Base-by-base conservation (phyloP, 2,113 vertebrate species). In the Isichthys henryi region DNA sequence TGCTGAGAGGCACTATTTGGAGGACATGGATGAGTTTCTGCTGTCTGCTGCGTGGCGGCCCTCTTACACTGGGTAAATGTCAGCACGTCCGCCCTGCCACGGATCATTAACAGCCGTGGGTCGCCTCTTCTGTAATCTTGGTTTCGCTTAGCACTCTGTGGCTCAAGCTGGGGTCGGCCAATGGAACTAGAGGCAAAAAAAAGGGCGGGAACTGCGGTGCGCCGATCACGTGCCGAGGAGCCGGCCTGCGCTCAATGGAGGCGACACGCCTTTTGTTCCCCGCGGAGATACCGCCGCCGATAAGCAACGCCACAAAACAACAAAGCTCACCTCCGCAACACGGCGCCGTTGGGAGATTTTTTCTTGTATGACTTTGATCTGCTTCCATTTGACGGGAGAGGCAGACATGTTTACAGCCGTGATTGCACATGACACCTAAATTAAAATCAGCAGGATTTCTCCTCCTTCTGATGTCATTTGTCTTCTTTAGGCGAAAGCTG, bases 391-490 rank as follows among this genome's bases (percentile, higher is more conserved):
- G 90, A 92, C 90, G 88, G 90, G 89, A 89, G 88, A 49, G 90
- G 90, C 49, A 56, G 92, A 94, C 92, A 93, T 87, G 88, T 95
- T 92, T 93, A 94, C 92, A 92, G 92, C 92, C 91, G 92, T 91
- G 92, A 95, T 94, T 93, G 92, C 91, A 91, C 86, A 91, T n/a
- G 87, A 91, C n/a, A 87, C 89, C 87, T 93, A 95, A 94, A 95
- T 95, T 94, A 95, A 95, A 94, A 94, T 89, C 92, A 92, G 93
- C 92, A 85, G 91, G 82, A 91, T 91, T 93, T 93, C 88, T 86
- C 92, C 91, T 94, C 74, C 90, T 91, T 92, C 91, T 70, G 91
- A 92, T 7, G 50, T 85, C 93, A 90, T 94, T 94, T 94, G 92
- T 89, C 93, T 93, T 91, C 90, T 92, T 93, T 92, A 93, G 86